Evolutionary conservation across 2,888 invertebrate species (phyloP), one percentile per base, ranked within the genome.

Genomic region (Pedicia rivosa): DNA sequence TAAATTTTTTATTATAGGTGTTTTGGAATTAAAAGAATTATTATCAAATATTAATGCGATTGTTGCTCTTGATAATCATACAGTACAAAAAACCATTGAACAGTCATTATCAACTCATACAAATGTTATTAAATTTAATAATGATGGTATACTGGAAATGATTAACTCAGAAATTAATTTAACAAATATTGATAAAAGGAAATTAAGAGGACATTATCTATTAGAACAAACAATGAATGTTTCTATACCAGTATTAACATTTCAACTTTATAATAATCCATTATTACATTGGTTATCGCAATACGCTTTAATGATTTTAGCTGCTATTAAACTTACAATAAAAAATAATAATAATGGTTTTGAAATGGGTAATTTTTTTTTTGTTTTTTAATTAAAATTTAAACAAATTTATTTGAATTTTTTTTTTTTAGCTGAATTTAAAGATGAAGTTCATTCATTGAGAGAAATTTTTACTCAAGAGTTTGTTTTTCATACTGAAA

Each of bases 231-330:
- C 77, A 1, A 77, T 84, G 73, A 66, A 66, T 29, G 60, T 67
- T 40, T 74, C 78, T 0, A 68, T 83, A 19, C 78, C 84, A 0
- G 63, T 74, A 35, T 64, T 84, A 25, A 74, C 78, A 51, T 56
- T 83, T 25, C 78, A 81, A 53, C 61, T 80, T 43, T 84, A 84
- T 50, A 70, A 78, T 25, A 86, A 86, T 62, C 79, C 83, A 1
- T 65, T 71, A 20, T 60, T 83, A 43, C 75, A 78, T 50, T 77
- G 75, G 60, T 50, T 83, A 15, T 65, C 74, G 22, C 70, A 75
- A 43, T 67, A 75, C 1, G 72, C 78, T 1, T 57, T 78, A 29
- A 52, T 79, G 35, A 56, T 65, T 22, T 47, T 68, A 33, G 57
- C 67, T 33, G 54, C 55, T 0, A 43, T 54, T 30, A 52, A 54